phyloP scores from a whole-genome alignment of 2,888 invertebrate species.

The Lepeophtheirus nordmannii region DNA sequence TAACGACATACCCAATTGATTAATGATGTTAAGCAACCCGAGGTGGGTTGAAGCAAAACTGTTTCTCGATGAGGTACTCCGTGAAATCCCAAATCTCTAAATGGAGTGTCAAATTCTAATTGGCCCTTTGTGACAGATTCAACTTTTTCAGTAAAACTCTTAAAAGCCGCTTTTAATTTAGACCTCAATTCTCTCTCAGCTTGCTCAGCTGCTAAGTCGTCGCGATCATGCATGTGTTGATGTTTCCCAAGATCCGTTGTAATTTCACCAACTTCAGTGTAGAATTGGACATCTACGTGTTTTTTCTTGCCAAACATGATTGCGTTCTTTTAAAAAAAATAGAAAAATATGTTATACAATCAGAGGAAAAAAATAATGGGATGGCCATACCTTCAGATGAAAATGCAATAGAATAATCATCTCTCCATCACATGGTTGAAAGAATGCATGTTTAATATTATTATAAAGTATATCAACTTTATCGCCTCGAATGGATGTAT shows the following conservation, averaged over 20 bases:
- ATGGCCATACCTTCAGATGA: conserved; percentile 57
- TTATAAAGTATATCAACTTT: conserved; percentile 98
- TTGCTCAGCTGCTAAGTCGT: conserved; percentile 96
- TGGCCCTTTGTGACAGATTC: conserved; percentile 89
- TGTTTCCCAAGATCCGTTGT: conserved; percentile 98
- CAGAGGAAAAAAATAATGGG: neutral
- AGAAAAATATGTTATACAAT: neutral
- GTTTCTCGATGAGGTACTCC: conserved; percentile 94
- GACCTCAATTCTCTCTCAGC: conserved; percentile 90
- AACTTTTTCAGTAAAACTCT: conserved; percentile 92
- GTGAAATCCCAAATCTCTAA: conserved; percentile 91
- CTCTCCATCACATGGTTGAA: conserved; percentile 96
- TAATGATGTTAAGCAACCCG: conserved; percentile 88
- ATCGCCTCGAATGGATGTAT: conserved; percentile 96
- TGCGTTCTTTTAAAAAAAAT: conserved; percentile 50
- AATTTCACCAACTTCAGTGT: conserved; percentile 98
- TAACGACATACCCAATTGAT: conserved; percentile 63
- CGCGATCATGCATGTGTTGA: conserved; percentile 98
- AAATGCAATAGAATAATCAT: conserved; percentile 99
- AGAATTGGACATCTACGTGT: conserved; percentile 96
- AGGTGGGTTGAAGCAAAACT: conserved; percentile 88
- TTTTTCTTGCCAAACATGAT: conserved; percentile 99
- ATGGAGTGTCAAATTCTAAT: conserved; percentile 96
- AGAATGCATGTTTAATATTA: conserved; percentile 98
- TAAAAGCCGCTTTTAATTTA: conserved; percentile 92